Evolutionary conservation across 1,140 invertebrate genomes (phyloP).

Genomic region (Bactericera cockerelli): DNA sequence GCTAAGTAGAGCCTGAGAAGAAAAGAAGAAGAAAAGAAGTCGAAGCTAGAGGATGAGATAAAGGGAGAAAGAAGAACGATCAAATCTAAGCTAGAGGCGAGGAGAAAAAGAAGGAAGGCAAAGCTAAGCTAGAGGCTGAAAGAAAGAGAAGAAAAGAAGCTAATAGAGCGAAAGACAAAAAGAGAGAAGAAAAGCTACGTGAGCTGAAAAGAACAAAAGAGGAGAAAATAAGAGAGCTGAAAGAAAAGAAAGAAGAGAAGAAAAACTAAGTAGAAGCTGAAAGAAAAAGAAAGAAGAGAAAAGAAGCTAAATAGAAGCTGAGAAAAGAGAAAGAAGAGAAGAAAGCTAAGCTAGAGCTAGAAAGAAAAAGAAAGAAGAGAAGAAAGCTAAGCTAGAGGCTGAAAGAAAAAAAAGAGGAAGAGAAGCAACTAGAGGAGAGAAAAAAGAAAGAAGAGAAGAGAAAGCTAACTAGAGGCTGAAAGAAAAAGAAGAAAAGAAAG

Average conservation of each 20-base stretch:
- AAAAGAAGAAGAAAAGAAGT: slow-evolving; percentile 20
- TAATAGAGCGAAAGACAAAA: slow-evolving; percentile 15
- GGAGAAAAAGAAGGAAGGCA: slow-evolving; percentile 21
- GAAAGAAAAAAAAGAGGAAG: slow-evolving; percentile 6
- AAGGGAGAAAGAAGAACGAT: slow-evolving; percentile 20
- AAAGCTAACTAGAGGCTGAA: neutral
- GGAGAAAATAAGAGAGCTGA: slow-evolving; percentile 14
- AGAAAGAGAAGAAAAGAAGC: slow-evolving; percentile 18
- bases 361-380: slow-evolving; percentile 16
- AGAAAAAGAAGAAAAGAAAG: neutral
- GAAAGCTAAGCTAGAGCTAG: slow-evolving; percentile 14
- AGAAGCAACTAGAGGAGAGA: neutral
- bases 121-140: slow-evolving; percentile 21
- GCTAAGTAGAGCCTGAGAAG: neutral
- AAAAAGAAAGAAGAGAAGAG: slow-evolving; percentile 2
- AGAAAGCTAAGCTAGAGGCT: slow-evolving; percentile 17
- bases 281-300: slow-evolving; percentile 18
- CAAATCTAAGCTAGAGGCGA: slow-evolving; percentile 17
- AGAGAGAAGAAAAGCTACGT: slow-evolving; percentile 12
- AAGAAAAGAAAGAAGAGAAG: slow-evolving; percentile 16
- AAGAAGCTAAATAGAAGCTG: slow-evolving; percentile 10
- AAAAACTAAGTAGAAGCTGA: slow-evolving; percentile 18
- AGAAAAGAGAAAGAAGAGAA: slow-evolving; percentile 18
- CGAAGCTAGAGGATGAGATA: slow-evolving; percentile 19
- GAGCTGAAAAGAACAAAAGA: slow-evolving; percentile 14